These are phyloP conservation scores for Eclectus roratus DNA, from an alignment of 2,113 vertebrate genomes.

Conservation along the genomic window DNA sequence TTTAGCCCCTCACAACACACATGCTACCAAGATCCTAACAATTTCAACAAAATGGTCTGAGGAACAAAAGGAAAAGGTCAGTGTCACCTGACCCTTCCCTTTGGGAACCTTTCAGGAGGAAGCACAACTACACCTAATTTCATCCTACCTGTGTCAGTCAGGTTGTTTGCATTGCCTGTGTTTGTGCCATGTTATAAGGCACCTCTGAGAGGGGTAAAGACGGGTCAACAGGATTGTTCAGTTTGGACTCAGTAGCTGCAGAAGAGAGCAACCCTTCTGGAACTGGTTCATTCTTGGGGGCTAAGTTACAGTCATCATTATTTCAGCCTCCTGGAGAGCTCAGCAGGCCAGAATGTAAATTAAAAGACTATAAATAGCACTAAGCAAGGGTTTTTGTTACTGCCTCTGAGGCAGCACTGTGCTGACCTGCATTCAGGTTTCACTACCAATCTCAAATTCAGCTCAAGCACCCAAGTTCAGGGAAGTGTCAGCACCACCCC, in stretches of 20 bases:
- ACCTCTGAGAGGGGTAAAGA: neutral
- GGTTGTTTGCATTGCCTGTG: neutral
- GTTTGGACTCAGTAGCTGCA: neutral
- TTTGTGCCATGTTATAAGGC: neutral
- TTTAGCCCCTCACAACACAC: neutral
- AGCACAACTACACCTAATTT: neutral
- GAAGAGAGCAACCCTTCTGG: neutral
- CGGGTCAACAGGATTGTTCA: neutral
- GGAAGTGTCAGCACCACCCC: constrained; percentile 1
- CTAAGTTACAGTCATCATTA: constrained; percentile 23
- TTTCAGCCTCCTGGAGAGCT: neutral
- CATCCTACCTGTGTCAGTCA: neutral
- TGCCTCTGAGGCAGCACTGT: neutral
- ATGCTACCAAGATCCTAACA: neutral
- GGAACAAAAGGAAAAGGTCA: neutral
- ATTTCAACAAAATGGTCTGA: neutral
- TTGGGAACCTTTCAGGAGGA: neutral
- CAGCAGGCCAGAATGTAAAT: constrained; percentile 30
- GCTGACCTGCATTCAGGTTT: constrained; percentile 21
- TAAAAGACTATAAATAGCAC: constrained; percentile 34
- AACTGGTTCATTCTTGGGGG: neutral
- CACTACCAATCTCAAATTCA: neutral
- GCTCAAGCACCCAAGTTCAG: neutral
- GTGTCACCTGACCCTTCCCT: neutral
- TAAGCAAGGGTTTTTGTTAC: neutral